These are phyloP conservation scores for Cryptocephalus moraei DNA, from an alignment of 2,888 invertebrate genomes.

Conservation along the genomic window DNA sequence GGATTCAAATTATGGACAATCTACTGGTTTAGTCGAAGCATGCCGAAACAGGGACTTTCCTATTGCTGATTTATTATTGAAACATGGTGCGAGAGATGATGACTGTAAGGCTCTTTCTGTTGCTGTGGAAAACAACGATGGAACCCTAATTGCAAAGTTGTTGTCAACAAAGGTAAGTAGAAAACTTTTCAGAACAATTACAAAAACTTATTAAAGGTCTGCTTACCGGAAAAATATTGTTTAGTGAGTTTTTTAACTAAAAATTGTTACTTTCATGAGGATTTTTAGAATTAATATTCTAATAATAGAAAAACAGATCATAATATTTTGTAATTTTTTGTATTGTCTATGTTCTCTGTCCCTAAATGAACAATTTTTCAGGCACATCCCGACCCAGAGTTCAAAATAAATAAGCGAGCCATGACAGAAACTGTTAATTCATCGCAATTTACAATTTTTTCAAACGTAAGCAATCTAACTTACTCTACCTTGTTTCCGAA, in stretches of 20 bases:
- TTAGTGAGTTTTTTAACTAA: too few relatives aligned
- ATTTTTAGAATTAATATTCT: too few relatives aligned
- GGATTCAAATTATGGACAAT: slow-evolving; percentile 38
- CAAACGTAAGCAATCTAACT: slow-evolving; percentile 50
- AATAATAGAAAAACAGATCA: too few relatives aligned
- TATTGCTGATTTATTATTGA: slow-evolving; percentile 67
- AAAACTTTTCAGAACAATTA: neutral
- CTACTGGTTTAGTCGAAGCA: slow-evolving; percentile 58
- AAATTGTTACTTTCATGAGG: too few relatives aligned
- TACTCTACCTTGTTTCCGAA: slow-evolving; percentile 75
- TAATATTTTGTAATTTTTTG: neutral
- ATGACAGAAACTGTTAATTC: slow-evolving; percentile 56
- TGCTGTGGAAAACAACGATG: slow-evolving; percentile 64
- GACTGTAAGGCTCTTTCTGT: slow-evolving; percentile 72
- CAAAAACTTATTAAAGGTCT: too few relatives aligned
- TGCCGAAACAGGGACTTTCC: slow-evolving; percentile 56
- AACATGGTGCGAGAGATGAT: slow-evolving; percentile 79
- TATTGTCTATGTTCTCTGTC: slow-evolving; percentile 1
- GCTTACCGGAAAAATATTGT: too few relatives aligned
- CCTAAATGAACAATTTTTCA: slow-evolving; percentile 23
- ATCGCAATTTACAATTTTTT: slow-evolving; percentile 43
- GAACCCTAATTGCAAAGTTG: slow-evolving; percentile 65
- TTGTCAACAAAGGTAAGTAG: slow-evolving; percentile 64
- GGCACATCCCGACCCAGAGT: slow-evolving; percentile 86
- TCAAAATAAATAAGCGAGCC: slow-evolving; percentile 82